Evolutionary conservation across 1,140 invertebrate species (phyloP).

Genomic region (Pseudomyrmex concolor): DNA sequence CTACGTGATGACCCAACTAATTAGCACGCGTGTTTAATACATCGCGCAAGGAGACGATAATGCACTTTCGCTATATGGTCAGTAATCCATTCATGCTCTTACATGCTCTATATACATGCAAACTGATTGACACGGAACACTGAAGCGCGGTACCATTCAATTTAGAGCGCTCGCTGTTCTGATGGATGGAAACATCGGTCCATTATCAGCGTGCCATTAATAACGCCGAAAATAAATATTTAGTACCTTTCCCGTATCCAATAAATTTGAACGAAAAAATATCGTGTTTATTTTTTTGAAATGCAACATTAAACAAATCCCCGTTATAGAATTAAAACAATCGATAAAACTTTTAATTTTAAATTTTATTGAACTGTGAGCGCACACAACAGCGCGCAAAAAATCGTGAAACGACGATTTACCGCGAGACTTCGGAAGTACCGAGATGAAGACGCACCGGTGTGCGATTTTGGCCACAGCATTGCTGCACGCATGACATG

Average conservation of each 20-base stretch:
- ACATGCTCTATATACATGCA: slow-evolving; percentile 1
- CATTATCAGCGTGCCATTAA: neutral
- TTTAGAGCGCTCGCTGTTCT: neutral
- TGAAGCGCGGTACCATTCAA: neutral
- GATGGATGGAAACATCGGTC: neutral
- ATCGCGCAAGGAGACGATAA: slow-evolving; percentile 18
- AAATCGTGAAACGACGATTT: neutral
- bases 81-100: slow-evolving; percentile 8
- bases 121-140: slow-evolving; percentile 14
- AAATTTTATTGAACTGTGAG: neutral
- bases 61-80: neutral
- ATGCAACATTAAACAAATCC: neutral
- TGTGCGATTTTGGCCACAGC: neutral
- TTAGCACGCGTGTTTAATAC: slow-evolving; percentile 20
- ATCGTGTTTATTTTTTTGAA: neutral
- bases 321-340: neutral
- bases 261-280: neutral
- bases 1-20: neutral
- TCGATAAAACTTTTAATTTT: neutral
- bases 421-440: no score
- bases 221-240: neutral
- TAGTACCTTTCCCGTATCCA: neutral
- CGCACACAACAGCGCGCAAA: neutral
- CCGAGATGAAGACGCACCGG: neutral
- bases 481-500: slow-evolving; percentile 19